Base-by-base conservation (phyloP, 2,113 vertebrate species). In the Axis porcinus region DNA sequence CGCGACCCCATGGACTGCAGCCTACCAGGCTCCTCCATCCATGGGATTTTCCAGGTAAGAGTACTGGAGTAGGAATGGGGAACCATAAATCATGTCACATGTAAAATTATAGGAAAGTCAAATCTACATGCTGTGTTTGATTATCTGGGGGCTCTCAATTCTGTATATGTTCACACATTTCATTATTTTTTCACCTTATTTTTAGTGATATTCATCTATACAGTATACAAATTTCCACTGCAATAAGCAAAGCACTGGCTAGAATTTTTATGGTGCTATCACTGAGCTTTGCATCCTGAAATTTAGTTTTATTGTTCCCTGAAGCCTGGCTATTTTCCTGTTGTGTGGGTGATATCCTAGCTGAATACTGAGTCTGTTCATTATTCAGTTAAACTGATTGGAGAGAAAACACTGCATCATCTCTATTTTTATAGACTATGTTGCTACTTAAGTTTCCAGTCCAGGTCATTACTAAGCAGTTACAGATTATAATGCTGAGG, bases 311-410 rank as follows among this genome's bases (percentile, higher is more conserved):
- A 27, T 3, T 15, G 1, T 74, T 1, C 52, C 57, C 89, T n/a
- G 12, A 85, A 89, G 76, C 23, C 70, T 82, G 16, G 17, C 45
- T 84, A 47, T 43, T 85, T 93, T 82, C 40, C 7, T 25, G 2
- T 60, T 55, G 58, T 45, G 36, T 60, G 50, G 17, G 28, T 86
- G 30, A 86, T 33, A 60, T 23, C 25, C 54, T 55, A 62, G 91
- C 60, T 83, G 36, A 43, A n/a, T 60, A 64, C 1, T 45, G 4
- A 93, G 83, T n/a, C 60, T 89, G 17, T 62, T 57, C 67, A 89
- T 78, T 92, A 96, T 74, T 97, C 57, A 94, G 10, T 47, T 55
- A 92, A 76, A 82, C 47, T 78, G 55, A 55, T 17, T 91, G 25
- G 50, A 92, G 0, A 86, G 36, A 86, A 97, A 93, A 70, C 23